These are phyloP conservation scores for Sinhomidia bicolor DNA, from an alignment of 2,888 invertebrate species.

Conservation along the genomic window DNA sequence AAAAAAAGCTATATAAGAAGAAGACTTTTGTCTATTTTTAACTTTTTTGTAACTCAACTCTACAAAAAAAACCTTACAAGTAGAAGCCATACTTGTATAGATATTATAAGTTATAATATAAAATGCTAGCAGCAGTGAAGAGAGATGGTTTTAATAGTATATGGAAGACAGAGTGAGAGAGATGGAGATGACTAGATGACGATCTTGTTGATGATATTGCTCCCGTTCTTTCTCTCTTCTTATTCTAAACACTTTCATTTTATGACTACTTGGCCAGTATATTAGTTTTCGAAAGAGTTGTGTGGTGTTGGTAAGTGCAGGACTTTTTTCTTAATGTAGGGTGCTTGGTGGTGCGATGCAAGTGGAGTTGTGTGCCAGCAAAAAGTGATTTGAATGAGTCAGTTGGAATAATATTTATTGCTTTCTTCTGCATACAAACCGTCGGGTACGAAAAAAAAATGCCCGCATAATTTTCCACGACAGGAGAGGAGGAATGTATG, in stretches of 20 bases:
- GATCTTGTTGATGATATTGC: constrained; percentile 43
- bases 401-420: constrained; percentile 61
- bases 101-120: not conserved
- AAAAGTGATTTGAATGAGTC: constrained; percentile 66
- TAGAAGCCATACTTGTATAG: not conserved
- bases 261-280: constrained; percentile 42
- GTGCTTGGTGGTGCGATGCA: constrained; percentile 15
- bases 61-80: constrained; percentile 28
- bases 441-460: constrained; percentile 30
- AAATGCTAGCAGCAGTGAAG: not conserved
- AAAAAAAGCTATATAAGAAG: constrained; percentile 37
- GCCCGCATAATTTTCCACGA: constrained; percentile 32
- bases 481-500: not conserved
- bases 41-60: constrained; percentile 67
- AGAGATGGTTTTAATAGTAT: not conserved
- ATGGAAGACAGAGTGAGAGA: not conserved
- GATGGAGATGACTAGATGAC: constrained; percentile 34
- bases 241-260: constrained; percentile 39
- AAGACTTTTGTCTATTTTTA: constrained; percentile 67
- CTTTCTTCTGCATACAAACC: constrained; percentile 47
- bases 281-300: constrained; percentile 21
- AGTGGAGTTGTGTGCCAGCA: constrained; percentile 44
- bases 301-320: not conserved
- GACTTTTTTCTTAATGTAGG: constrained; percentile 2
- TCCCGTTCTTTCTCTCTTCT: constrained; percentile 16